Base-by-base conservation (phyloP, 2,113 vertebrate species). In the Mastomys coucha region DNA sequence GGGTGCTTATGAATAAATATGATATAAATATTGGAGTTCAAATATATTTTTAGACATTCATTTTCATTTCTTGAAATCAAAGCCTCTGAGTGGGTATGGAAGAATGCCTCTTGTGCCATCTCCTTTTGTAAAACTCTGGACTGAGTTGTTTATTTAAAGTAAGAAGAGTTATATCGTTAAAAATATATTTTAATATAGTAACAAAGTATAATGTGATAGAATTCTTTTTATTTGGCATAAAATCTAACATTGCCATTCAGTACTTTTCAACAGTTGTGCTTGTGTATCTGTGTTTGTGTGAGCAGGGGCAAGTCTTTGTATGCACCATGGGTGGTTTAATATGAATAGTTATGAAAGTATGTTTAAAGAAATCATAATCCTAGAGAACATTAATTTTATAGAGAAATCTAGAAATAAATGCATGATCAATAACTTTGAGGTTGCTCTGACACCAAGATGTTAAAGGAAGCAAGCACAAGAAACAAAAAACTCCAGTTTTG, bases 41-140 rank as follows among this genome's bases (percentile, higher is more conserved):
- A 28, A 84, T 70, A 91, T 51, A 75, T 77, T 70, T 96, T 65
- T 80, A 67, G n/a, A 24, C 1, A 91, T 65, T 53, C 1, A 69
- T 75, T 85, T 88, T 89, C 8, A 88, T 58, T 42, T 76, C 5
- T 69, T 81, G 42, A 9, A 45, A 6, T 42, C 13, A 81, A 42
- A 56, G 31, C 4, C 2, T 70, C 12, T 26, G 39, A 11, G 11
- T 90, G 2, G 14, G 36, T 51, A 73, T 45, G 33, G 20, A 17
- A 60, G 4, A 69, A 60, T 3, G 17, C 5, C 42, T 56, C 63
- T 87, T 49, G 24, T 45, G 3, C 33, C 49, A 56, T 39, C 17
- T 72, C 26, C 24, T 82, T 90, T 70, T 82, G 3, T 80, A 65
- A 95, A 87, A 88, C 9, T 84, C 28, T 84, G 65, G 88, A 33